phyloP scores from a whole-genome alignment of 2,888 invertebrate species.

The Helicoverpa assulta region DNA sequence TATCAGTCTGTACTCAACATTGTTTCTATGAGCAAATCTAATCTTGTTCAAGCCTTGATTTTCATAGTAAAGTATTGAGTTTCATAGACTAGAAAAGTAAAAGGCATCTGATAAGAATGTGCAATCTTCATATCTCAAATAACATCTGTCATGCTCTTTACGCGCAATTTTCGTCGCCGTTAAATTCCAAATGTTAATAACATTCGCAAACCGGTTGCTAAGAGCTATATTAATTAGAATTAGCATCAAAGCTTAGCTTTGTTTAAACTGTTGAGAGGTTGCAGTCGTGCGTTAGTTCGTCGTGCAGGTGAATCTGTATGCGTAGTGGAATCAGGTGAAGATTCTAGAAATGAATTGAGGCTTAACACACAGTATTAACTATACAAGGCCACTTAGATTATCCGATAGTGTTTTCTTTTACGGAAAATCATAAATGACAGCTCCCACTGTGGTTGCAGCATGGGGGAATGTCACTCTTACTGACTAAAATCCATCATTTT shows the following conservation, averaged over 20 bases:
- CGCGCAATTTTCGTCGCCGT: not conserved
- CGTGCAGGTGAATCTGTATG: constrained; percentile 24
- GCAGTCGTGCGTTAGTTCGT: constrained; percentile 46
- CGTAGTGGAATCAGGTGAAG: constrained; percentile 15
- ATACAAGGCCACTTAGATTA: too few relatives aligned
- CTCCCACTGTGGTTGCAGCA: too few relatives aligned
- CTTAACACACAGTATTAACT: not conserved
- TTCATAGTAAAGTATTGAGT: too few relatives aligned
- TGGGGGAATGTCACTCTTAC: too few relatives aligned
- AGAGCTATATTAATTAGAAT: constrained; percentile 15
- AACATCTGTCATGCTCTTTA: not conserved
- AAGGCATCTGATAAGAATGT: not conserved
- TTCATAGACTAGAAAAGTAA: too few relatives aligned
- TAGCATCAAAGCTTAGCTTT: constrained; percentile 23
- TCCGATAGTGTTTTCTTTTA: too few relatives aligned
- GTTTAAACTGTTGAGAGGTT: constrained; percentile 40
- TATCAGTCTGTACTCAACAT: too few relatives aligned
- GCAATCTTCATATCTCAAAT: not conserved
- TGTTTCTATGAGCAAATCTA: too few relatives aligned
- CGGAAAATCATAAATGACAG: too few relatives aligned
- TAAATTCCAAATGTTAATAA: not conserved
- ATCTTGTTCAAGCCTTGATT: too few relatives aligned
- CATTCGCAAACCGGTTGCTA: not conserved
- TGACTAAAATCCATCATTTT: too few relatives aligned
- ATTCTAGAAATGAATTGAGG: constrained; percentile 5